Conservation (phyloP, 1,140 invertebrate genomes). For the Lasioglossum baleicum region DNA sequence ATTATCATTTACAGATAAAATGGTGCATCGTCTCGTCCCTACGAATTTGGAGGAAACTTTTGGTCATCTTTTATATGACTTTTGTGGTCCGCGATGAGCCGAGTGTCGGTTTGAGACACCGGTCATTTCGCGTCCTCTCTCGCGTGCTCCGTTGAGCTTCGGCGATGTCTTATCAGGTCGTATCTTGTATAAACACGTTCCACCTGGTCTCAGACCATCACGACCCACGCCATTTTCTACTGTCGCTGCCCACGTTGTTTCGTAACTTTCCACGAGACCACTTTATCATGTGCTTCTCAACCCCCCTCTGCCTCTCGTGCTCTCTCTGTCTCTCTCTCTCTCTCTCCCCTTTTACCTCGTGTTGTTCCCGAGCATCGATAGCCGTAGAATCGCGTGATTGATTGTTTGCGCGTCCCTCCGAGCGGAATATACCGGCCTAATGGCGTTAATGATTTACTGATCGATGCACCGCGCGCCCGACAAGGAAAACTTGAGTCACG, state of each 20-base stretch:
- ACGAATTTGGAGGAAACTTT: too few species aligned
- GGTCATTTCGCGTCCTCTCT: conserved; percentile 30
- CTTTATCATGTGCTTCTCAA: conserved; percentile 48
- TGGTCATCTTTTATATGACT: too few species aligned
- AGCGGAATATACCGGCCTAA: neutral
- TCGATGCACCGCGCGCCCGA: neutral
- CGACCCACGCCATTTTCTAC: conserved; percentile 64
- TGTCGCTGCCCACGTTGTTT: conserved; percentile 58
- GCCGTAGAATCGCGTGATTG: neutral
- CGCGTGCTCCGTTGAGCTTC: conserved; percentile 30
- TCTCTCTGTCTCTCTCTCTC: too few species aligned
- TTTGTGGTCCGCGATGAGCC: neutral
- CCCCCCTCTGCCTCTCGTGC: too few species aligned
- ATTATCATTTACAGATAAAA: too few species aligned
- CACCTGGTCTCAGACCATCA: conserved; percentile 59
- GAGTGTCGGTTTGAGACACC: conserved; percentile 38
- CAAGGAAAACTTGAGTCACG: too few species aligned
- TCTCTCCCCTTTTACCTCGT: conserved; percentile 23
- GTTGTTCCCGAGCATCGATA: conserved; percentile 36
- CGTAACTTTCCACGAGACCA: conserved; percentile 59
- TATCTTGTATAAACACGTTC: conserved; percentile 67
- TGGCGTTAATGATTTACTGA: neutral
- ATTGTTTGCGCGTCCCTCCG: neutral
- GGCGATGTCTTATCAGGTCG: conserved; percentile 56
- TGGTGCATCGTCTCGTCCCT: too few species aligned